These are phyloP conservation scores for Epizoanthus rinbou DNA, from an alignment of 92 coral and sea anemone species.

Conservation along the genomic window DNA sequence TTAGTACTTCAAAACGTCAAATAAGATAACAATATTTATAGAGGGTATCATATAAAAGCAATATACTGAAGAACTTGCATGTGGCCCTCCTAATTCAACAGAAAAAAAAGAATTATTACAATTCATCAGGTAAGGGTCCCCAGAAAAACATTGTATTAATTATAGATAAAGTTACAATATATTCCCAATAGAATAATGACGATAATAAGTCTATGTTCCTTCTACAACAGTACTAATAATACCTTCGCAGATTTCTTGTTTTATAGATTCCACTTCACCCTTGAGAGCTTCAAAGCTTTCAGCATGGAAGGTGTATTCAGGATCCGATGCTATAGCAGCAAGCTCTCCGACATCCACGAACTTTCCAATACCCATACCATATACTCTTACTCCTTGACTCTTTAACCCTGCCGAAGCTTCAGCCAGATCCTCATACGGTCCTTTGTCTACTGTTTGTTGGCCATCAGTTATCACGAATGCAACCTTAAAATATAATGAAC, in stretches of 20 bases:
- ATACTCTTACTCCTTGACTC: neutral
- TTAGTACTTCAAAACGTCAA: no score
- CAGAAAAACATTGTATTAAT: no score
- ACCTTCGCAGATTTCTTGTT: constrained; percentile 37
- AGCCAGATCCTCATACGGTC: constrained; percentile 1
- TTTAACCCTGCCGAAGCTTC: constrained; percentile 34
- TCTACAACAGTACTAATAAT: neutral
- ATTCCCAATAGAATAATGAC: no score
- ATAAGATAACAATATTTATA: no score
- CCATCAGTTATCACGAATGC: constrained; percentile 39
- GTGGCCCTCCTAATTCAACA: no score
- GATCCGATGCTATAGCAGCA: neutral
- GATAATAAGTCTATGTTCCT: no score
- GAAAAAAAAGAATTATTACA: no score
- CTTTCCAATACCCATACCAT: constrained; percentile 40
- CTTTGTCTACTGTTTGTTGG: constrained; percentile 13
- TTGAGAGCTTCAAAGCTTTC: constrained; percentile 15
- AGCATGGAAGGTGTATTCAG: neutral
- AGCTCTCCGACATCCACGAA: neutral
- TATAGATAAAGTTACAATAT: no score
- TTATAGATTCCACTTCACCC: constrained; percentile 25
- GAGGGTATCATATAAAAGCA: no score
- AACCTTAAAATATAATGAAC: constrained; percentile 1
- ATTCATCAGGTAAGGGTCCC: no score
- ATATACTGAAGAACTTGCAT: no score